Conservation (phyloP, 2,888 invertebrate genomes). For the Chalcosyrphus nemorum region DNA sequence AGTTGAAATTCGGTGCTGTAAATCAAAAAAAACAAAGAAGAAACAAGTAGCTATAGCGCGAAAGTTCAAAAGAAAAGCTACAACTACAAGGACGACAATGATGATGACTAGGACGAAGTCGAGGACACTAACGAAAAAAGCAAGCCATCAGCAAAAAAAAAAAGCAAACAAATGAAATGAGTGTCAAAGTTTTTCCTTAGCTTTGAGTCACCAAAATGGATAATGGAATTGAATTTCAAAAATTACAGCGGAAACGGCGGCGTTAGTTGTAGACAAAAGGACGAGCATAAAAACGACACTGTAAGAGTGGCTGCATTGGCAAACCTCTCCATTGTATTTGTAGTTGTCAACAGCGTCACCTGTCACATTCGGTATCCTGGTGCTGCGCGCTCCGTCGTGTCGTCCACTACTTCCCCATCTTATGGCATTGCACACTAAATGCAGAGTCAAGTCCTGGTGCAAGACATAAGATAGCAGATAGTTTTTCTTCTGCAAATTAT, state of each 20-base stretch:
- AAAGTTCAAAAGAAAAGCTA: background rate
- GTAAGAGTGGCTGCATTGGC: constrained; percentile 6
- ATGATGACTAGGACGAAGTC: background rate
- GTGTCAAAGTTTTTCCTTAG: constrained; percentile 40
- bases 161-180: constrained; percentile 26
- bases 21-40: constrained; percentile 14
- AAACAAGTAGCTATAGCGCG: too few relatives aligned
- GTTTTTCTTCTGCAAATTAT: constrained; percentile 62
- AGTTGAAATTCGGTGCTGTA: constrained; percentile 21
- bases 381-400: background rate
- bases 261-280: background rate
- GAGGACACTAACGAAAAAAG: too few relatives aligned
- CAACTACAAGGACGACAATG: background rate
- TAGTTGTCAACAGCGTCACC: constrained; percentile 33
- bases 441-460: constrained; percentile 7
- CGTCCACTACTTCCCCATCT: constrained; percentile 48
- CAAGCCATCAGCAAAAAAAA: too few relatives aligned
- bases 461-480: constrained; percentile 7
- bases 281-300: constrained; percentile 1
- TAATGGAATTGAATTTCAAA: constrained; percentile 67
- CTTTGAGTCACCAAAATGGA: constrained; percentile 30
- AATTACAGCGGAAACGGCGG: constrained; percentile 40
- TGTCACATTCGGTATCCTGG: constrained; percentile 38
- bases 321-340: background rate
- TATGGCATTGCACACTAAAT: constrained; percentile 22